These are phyloP conservation scores for Zaprionus gabonicus DNA, from an alignment of 1,140 invertebrate species.

Conservation along the genomic window DNA sequence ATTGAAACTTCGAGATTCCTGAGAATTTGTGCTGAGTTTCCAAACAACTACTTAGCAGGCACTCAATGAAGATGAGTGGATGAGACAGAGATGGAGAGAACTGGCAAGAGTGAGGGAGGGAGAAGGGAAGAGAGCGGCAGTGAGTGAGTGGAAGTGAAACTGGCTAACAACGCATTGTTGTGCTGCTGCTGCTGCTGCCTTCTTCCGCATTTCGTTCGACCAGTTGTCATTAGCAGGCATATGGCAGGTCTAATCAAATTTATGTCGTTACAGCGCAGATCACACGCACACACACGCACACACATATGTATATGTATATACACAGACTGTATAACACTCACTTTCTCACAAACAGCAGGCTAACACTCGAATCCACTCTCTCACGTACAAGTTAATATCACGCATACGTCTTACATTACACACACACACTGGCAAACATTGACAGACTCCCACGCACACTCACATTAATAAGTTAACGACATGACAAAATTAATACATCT, in stretches of 20 bases:
- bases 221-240: conserved; percentile 53
- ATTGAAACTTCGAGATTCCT: neutral
- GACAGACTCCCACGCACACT: conserved; percentile 9
- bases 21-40: neutral
- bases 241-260: conserved; percentile 53
- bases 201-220: conserved; percentile 3
- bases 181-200: neutral
- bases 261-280: conserved; percentile 27
- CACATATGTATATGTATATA: neutral
- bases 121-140: neutral
- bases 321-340: neutral
- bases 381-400: conserved; percentile 35
- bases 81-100: neutral
- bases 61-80: neutral
- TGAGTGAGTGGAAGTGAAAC: neutral
- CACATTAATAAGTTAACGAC: conserved; percentile 62
- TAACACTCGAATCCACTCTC: neutral
- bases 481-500: conserved; percentile 50
- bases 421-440: conserved; percentile 7
- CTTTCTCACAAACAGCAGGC: neutral
- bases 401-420: conserved; percentile 48
- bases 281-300: neutral
- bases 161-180: conserved; percentile 11
- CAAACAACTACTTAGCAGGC: neutral
- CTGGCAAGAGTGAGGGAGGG: neutral